Conservation (phyloP, 1,140 invertebrate genomes). For the Intoshia linei region DNA sequence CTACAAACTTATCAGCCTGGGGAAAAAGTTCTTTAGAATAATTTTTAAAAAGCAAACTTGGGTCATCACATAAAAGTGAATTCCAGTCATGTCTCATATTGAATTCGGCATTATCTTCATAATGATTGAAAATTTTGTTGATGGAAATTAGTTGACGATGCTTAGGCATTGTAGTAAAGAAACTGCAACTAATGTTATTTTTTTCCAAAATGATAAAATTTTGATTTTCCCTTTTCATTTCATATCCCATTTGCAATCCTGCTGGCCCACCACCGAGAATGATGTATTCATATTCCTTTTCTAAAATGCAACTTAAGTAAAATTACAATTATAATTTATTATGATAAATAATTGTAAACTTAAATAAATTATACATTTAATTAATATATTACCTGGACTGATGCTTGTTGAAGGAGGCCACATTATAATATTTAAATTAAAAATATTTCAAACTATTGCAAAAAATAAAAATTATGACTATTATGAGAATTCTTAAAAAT, state of each 20-base stretch:
- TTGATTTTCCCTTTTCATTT: background rate
- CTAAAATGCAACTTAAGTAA: background rate
- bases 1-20: conserved; percentile 10
- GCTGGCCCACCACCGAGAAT: no score
- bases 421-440: no score
- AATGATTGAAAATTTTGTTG: conserved; percentile 24
- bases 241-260: background rate
- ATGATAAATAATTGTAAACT: no score
- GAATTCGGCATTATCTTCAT: conserved; percentile 23
- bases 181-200: conserved; percentile 11
- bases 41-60: conserved; percentile 13
- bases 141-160: conserved; percentile 25
- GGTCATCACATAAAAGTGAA: conserved; percentile 21
- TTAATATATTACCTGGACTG: no score
- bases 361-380: no score
- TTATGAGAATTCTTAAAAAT: no score
- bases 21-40: conserved; percentile 23
- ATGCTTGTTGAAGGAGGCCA: no score
- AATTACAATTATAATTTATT: background rate
- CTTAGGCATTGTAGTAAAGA: conserved; percentile 22
- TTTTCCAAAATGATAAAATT: background rate
- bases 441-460: no score
- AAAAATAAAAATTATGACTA: no score
- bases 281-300: background rate
- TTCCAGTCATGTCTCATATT: conserved; percentile 26